Conservation (phyloP, 2,113 vertebrate species). For the Todiramphus saurophagus region DNA sequence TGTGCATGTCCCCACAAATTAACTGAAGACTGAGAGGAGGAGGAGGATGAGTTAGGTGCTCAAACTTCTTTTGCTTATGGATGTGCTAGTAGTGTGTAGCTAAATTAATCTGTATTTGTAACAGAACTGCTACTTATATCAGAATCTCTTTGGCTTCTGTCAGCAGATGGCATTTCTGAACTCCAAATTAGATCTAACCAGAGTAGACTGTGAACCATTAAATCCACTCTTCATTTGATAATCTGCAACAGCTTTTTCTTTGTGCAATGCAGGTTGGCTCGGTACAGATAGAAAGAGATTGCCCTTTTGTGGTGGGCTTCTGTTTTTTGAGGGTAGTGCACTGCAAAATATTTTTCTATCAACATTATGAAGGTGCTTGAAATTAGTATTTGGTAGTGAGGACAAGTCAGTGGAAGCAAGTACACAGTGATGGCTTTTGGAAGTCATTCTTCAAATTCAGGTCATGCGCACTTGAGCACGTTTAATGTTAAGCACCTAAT, state of each 20-base stretch:
- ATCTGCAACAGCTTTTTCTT: neutral
- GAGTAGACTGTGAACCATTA: neutral
- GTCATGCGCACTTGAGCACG: fast-evolving
- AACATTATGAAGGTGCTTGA: neutral
- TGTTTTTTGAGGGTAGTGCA: neutral
- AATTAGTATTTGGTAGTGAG: neutral
- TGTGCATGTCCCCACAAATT: neutral
- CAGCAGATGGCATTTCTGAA: conserved; percentile 46
- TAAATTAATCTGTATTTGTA: neutral
- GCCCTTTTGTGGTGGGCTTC: neutral
- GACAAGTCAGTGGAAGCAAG: neutral
- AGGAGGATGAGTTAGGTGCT: neutral
- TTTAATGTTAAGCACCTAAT: neutral
- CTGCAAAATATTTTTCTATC: neutral
- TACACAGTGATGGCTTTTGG: neutral
- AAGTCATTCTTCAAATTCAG: neutral
- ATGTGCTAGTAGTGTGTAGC: neutral
- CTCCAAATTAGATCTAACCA: neutral
- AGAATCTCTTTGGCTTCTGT: neutral
- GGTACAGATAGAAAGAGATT: neutral
- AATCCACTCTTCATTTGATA: neutral
- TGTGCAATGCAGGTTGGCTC: neutral
- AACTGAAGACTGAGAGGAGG: neutral
- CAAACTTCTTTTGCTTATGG: neutral
- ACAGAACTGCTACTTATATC: neutral